phyloP scores from a whole-genome alignment of 2,113 vertebrate genomes.

The Eurypyga helias region DNA sequence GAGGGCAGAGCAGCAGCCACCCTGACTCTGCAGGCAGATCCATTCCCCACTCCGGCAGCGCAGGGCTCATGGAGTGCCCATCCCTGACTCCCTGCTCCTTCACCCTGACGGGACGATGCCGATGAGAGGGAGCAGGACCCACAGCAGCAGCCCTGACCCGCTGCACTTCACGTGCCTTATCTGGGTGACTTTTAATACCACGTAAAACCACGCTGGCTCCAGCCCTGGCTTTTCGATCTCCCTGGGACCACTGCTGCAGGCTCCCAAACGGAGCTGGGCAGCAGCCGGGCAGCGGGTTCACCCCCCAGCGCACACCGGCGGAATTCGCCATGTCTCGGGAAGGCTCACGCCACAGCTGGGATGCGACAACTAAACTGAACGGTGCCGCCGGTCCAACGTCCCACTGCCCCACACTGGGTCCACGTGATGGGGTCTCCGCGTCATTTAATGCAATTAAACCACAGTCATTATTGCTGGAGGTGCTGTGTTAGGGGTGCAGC shows the following conservation, averaged over 20 bases:
- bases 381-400: not conserved
- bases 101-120: not conserved
- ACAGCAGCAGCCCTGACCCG: not conserved
- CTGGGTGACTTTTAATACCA: not conserved
- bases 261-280: not conserved
- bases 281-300: not conserved
- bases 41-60: accelerated
- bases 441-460: not conserved
- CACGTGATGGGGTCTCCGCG: accelerated
- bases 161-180: not conserved
- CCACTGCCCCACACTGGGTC: not conserved
- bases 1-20: not conserved
- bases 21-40: not conserved
- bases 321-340: not conserved
- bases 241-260: not conserved
- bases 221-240: not conserved
- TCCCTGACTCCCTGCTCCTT: too few species aligned
- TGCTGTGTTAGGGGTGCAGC: not conserved
- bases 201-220: not conserved
- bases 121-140: accelerated
- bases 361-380: not conserved
- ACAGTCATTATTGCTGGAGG: not conserved
- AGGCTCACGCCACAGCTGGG: not conserved
- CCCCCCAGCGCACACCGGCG: accelerated
- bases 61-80: not conserved